A percentile compares a stretch with the other conserved stretches of the same genome.
Evolutionary conservation across 92 coral and sea anemone species (phyloP).

Genomic region (Hydrozoanthus gracilis): DNA sequence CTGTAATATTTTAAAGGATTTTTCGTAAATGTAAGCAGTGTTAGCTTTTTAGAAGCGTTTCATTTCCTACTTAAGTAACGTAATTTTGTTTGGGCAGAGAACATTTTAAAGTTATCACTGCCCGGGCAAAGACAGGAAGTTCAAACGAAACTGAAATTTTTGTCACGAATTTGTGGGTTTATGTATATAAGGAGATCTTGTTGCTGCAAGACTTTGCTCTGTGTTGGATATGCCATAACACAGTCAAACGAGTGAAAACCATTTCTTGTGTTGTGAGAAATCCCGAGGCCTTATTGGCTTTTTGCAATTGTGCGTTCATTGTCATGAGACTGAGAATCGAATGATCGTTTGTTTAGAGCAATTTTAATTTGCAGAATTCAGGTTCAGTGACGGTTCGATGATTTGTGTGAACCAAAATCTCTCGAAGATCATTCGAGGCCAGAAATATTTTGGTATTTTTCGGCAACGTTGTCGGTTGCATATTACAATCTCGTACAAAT

Average conservation of each 20-base stretch:
- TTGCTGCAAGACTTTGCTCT: slow-evolving; percentile 2
- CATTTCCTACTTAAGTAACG: background rate
- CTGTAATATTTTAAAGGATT: background rate
- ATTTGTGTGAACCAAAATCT: slow-evolving; percentile 1
- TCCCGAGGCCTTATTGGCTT: background rate
- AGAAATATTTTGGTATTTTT: background rate
- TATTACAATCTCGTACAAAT: background rate
- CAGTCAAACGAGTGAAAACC: background rate
- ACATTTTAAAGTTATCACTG: background rate
- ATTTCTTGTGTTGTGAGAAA: background rate
- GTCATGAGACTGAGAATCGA: background rate
- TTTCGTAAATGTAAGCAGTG: background rate
- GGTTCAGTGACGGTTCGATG: slow-evolving; percentile 9
- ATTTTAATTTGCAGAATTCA: background rate
- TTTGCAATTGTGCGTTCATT: background rate
- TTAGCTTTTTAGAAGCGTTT: background rate
- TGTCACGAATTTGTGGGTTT: slow-evolving; percentile 33
- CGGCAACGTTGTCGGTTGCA: background rate
- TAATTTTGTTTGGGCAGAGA: background rate
- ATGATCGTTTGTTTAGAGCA: background rate
- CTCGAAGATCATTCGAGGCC: background rate
- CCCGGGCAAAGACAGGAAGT: slow-evolving; percentile 48
- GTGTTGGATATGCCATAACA: slow-evolving; percentile 33
- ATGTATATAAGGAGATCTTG: background rate
- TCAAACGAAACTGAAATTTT: background rate